A percentile compares a stretch with the other conserved stretches of the same genome.
Conservation (phyloP, 30 jellyfish, hydroid and myxozoan species). For the Turritopsis rubra region DNA sequence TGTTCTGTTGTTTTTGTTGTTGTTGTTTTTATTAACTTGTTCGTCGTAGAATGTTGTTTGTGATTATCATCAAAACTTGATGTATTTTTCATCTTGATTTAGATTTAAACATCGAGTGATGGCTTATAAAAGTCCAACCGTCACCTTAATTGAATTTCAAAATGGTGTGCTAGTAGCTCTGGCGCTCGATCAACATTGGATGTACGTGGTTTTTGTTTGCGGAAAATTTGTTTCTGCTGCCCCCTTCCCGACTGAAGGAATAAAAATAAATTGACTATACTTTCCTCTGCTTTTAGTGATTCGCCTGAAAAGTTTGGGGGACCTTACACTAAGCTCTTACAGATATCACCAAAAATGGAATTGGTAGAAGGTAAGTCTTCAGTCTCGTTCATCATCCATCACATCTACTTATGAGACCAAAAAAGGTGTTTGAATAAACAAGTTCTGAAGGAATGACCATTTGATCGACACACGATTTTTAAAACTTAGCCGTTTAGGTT, state of each 20-base stretch:
- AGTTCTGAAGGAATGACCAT: no score
- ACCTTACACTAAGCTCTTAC: slow-evolving; percentile 61
- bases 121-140: slow-evolving; percentile 84
- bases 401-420: no score
- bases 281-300: slow-evolving; percentile 39
- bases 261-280: no score
- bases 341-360: slow-evolving; percentile 51
- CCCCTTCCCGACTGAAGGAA: no score
- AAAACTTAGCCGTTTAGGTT: no score
- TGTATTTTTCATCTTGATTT: neutral
- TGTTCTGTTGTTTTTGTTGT: neutral
- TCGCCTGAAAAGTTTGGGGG: slow-evolving; percentile 95
- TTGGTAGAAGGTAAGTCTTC: slow-evolving; percentile 47
- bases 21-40: neutral
- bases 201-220: slow-evolving; percentile 24
- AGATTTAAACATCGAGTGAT: slow-evolving; percentile 69
- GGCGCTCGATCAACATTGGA: slow-evolving; percentile 85
- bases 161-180: slow-evolving; percentile 55
- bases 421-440: no score
- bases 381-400: neutral
- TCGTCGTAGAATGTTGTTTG: neutral
- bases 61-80: neutral
- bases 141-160: slow-evolving; percentile 49
- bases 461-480: no score
- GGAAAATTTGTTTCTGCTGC: neutral